phyloP scores from a whole-genome alignment of 2,113 vertebrate genomes.

The Lampris incognitus region DNA sequence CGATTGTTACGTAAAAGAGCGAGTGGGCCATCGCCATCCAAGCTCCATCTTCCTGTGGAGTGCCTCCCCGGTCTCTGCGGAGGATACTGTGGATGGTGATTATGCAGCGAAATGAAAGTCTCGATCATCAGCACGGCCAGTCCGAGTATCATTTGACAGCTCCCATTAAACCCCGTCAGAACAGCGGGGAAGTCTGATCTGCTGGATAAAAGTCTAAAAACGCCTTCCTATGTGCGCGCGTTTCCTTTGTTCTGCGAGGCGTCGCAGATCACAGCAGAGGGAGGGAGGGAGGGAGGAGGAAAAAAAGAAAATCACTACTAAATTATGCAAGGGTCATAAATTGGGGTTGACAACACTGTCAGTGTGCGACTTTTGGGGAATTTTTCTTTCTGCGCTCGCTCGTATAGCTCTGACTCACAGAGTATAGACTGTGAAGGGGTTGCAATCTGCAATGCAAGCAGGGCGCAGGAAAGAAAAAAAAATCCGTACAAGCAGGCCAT shows the following conservation, averaged over 20 bases:
- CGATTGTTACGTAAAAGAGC: slow-evolving; percentile 76
- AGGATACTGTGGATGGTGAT: slow-evolving; percentile 69
- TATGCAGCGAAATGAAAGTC: slow-evolving; percentile 57
- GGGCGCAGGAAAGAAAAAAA: too few relatives aligned
- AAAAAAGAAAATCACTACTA: slow-evolving; percentile 14
- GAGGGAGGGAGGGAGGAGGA: neutral
- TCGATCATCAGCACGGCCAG: slow-evolving; percentile 46
- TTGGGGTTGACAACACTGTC: neutral
- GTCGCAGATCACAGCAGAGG: slow-evolving; percentile 20
- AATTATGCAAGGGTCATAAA: neutral
- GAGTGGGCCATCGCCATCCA: slow-evolving; percentile 68
- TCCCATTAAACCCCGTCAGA: slow-evolving; percentile 30
- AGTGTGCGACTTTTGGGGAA: neutral
- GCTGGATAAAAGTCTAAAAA: slow-evolving; percentile 16
- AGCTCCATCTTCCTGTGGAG: slow-evolving; percentile 68
- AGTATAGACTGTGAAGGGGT: slow-evolving; percentile 2
- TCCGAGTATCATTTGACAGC: slow-evolving; percentile 62
- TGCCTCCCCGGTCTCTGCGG: slow-evolving; percentile 50
- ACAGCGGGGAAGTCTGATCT: slow-evolving; percentile 29
- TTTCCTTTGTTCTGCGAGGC: slow-evolving; percentile 24
- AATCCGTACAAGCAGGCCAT: too few relatives aligned
- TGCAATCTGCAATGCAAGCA: slow-evolving; percentile 21
- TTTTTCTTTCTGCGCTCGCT: too few relatives aligned
- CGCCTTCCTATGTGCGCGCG: slow-evolving; percentile 4
- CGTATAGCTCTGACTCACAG: neutral